Conservation (phyloP, 2,888 invertebrate species). For the Eupeodes latifasciatus region DNA sequence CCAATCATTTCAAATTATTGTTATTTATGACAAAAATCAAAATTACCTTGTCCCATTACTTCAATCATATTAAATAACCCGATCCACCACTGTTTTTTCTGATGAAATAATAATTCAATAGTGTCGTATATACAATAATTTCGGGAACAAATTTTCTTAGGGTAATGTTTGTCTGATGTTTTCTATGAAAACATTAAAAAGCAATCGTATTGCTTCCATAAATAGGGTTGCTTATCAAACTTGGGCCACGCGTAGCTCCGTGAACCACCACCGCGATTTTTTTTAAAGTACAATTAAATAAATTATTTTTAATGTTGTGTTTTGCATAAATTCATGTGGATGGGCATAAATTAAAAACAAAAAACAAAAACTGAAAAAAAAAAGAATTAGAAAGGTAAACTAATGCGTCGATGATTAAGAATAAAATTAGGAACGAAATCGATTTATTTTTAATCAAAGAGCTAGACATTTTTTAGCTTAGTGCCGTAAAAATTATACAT, state of each 20-base stretch:
- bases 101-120: no score
- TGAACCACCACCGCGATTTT: no score
- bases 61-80: no score
- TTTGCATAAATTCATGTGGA: constrained; percentile 3
- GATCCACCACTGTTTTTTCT: no score
- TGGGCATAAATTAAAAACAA: neutral
- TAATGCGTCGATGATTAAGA: constrained; percentile 2
- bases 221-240: neutral
- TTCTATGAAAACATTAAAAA: neutral
- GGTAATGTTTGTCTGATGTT: neutral
- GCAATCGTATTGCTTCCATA: neutral
- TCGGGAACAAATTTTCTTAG: no score
- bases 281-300: neutral
- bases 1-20: no score
- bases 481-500: neutral
- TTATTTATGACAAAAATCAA: no score
- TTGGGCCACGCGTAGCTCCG: no score
- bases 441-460: neutral
- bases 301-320: neutral
- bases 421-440: constrained; percentile 1
- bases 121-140: no score
- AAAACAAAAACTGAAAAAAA: neutral
- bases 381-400: constrained; percentile 9
- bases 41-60: no score
- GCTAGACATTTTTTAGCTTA: neutral